phyloP scores from a whole-genome alignment of 2,797 vertebrate species.

The Chaetophractus vellerosus region DNA sequence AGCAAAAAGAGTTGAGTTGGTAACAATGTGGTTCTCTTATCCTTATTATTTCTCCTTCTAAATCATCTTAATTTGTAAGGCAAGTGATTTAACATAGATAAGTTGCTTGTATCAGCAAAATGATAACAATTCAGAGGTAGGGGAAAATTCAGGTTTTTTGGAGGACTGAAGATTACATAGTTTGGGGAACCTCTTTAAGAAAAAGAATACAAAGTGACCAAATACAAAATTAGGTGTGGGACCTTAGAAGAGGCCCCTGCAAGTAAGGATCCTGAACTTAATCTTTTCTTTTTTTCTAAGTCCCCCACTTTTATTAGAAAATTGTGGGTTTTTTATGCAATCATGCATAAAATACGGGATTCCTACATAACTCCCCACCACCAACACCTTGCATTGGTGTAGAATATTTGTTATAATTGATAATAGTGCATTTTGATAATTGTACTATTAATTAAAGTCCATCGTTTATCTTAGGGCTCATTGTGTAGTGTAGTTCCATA shows the following conservation, averaged over 20 bases:
- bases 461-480: too few species aligned
- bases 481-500: too few species aligned
- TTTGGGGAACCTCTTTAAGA: neutral
- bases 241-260: neutral
- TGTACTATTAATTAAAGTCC: too few species aligned
- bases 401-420: too few species aligned
- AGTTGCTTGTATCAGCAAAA: neutral
- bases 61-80: slow-evolving; percentile 20
- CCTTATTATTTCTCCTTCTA: slow-evolving; percentile 25
- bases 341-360: too few species aligned
- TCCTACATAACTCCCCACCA: too few species aligned
- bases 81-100: slow-evolving; percentile 8
- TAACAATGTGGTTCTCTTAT: slow-evolving; percentile 7
- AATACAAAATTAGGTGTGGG: neutral
- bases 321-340: too few species aligned
- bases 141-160: neutral
- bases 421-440: too few species aligned
- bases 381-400: too few species aligned
- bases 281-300: too few species aligned
- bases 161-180: neutral
- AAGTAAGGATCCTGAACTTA: neutral
- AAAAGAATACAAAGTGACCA: neutral
- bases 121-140: neutral
- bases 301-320: too few species aligned
- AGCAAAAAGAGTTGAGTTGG: too few species aligned